Conservation (phyloP, 2,797 vertebrate species). For the Chiloscyllium punctatum region DNA sequence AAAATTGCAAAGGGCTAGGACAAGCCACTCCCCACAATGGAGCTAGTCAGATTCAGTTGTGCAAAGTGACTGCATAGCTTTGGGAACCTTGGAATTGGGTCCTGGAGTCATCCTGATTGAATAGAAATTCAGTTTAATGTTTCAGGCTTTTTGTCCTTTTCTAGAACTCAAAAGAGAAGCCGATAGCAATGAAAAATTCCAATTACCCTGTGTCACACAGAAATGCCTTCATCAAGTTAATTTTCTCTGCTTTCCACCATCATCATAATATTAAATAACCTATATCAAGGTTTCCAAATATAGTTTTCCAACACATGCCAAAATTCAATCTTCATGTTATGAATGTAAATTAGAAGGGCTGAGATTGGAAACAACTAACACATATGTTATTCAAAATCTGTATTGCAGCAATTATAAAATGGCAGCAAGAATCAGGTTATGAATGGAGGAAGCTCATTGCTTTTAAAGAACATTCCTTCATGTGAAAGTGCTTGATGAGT, state of each 20-base stretch:
- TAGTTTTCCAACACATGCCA: background rate
- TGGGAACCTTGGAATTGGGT: too few relatives aligned
- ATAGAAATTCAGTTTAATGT: background rate
- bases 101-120: too few relatives aligned
- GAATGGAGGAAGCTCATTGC: background rate
- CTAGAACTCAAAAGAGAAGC: background rate
- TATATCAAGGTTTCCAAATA: background rate
- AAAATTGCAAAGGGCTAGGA: too few relatives aligned
- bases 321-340: background rate
- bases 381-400: background rate
- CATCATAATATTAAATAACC: background rate
- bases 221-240: background rate
- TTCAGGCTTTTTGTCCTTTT: background rate
- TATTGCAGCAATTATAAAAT: background rate
- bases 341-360: background rate
- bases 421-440: background rate
- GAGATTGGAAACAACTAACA: background rate
- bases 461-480: background rate
- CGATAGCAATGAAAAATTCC: background rate
- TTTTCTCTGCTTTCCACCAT: background rate
- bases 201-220: background rate
- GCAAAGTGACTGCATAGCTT: too few relatives aligned
- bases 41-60: too few relatives aligned
- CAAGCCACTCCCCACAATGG: too few relatives aligned
- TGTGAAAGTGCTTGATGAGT: background rate